Evolutionary conservation across 2,888 invertebrate species (phyloP), one percentile per base, ranked within the genome.

Genomic region (Xylota sylvarum): DNA sequence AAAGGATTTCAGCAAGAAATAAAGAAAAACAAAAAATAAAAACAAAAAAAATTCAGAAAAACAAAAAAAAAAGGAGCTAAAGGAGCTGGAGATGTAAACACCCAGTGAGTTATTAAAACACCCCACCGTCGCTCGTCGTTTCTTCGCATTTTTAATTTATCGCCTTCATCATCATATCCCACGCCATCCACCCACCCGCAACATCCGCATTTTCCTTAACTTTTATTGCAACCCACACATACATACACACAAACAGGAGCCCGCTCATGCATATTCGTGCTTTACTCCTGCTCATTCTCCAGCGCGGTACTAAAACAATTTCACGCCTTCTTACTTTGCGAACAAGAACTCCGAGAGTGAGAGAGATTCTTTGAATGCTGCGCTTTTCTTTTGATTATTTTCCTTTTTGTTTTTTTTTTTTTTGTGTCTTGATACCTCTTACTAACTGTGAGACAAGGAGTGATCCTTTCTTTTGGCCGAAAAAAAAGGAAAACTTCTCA

Each of bases 261-360:
- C 5, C 17, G n/a, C 19, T 14, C 32, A 17, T 60, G 12, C 58
- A 30, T 32, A 32, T 5, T 37, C 12, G 30, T 27, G 9, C 19
- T n/a, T 37, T 30, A 3, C 7, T 50, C 50, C 43, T 50, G 60
- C 55, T 73, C 62, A 40, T 84, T 79, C 55, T 70, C 65, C 23
- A 58, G 43, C 60, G 58, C 69, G 70, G 55, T 79, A 74, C 74
- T 85, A 80, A 85, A 85, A 80, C 84, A 85, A 80, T 85, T 85
- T 85, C 84, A 80, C 69, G 76, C 84, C 70, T 70, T 80, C 84
- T 80, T 84, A 80, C 74, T 64, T 69, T 58, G 40, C 32, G 60
- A 55, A 52, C 62, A 62, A 43, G 30, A 6, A 70, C 55, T 37
- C 12, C 9, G 37, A 32, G 3, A n/a, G n/a, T n/a, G n/a, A n/a